Percentiles rank a stretch among this genome's conserved stretches.
Evolutionary conservation across 2,888 invertebrate genomes (phyloP).

Genomic region (Morpho deidamia): DNA sequence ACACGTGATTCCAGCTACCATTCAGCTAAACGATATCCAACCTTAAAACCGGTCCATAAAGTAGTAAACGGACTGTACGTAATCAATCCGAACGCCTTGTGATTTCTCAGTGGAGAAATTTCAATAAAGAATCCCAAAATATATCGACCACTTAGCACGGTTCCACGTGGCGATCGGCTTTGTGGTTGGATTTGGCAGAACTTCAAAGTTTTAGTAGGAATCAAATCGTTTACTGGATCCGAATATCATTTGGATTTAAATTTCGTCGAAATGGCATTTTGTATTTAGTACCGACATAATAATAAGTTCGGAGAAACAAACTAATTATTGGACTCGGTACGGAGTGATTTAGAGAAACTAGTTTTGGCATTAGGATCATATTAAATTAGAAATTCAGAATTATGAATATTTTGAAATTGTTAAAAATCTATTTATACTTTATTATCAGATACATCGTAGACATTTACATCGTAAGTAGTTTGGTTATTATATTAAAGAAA

Average conservation of each 20-base stretch:
- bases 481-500: no score
- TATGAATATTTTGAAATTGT: no score
- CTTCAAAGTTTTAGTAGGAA: conserved; percentile 13
- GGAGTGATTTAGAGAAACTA: no score
- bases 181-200: conserved; percentile 10
- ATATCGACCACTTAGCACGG: neutral
- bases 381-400: no score
- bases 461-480: no score
- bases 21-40: neutral
- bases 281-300: neutral
- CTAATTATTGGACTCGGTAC: no score
- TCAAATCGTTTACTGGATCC: conserved; percentile 12
- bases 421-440: no score
- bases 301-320: neutral
- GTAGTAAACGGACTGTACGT: neutral
- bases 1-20: neutral
- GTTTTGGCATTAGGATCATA: no score
- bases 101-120: neutral
- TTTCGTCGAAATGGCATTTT: conserved; percentile 5
- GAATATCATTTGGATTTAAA: conserved; percentile 10
- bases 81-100: no score
- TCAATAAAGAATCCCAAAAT: neutral
- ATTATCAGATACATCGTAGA: no score
- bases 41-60: neutral
- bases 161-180: neutral